phyloP scores from a whole-genome alignment of 2,888 invertebrate species.

The Pyrrhia umbra region DNA sequence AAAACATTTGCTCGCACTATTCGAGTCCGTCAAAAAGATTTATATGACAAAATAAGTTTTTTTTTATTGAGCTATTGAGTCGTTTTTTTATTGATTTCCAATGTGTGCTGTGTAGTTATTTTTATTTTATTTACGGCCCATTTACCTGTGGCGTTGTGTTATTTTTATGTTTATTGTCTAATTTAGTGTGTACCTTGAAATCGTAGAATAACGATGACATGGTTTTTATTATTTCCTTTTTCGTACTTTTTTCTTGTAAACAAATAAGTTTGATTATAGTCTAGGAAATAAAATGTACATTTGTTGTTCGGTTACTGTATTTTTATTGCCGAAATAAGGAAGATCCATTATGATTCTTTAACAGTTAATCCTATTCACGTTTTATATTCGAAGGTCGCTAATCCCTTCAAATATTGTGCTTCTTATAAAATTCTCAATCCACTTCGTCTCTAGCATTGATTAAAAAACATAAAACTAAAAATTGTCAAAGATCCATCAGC shows the following conservation, averaged over 20 bases:
- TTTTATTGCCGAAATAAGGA: constrained; percentile 9
- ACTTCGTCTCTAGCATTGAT: background rate
- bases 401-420: background rate
- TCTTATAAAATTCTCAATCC: background rate
- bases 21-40: constrained; percentile 75
- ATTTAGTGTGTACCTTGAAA: constrained; percentile 55
- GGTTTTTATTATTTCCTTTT: constrained; percentile 54
- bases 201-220: constrained; percentile 54
- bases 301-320: background rate
- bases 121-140: constrained; percentile 63
- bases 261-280: constrained; percentile 31
- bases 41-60: constrained; percentile 76
- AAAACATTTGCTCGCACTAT: constrained; percentile 61
- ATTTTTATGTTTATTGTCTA: constrained; percentile 60
- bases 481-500: constrained; percentile 5
- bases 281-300: constrained; percentile 2
- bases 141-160: constrained; percentile 63
- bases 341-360: background rate
- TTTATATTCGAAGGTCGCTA: background rate
- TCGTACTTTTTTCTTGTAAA: constrained; percentile 53
- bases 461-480: constrained; percentile 4
- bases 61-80: constrained; percentile 66
- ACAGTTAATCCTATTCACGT: background rate
- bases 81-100: constrained; percentile 67
- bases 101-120: constrained; percentile 61